phyloP scores from a whole-genome alignment of 2,113 vertebrate species.

The Thalassarche chlororhynchos region DNA sequence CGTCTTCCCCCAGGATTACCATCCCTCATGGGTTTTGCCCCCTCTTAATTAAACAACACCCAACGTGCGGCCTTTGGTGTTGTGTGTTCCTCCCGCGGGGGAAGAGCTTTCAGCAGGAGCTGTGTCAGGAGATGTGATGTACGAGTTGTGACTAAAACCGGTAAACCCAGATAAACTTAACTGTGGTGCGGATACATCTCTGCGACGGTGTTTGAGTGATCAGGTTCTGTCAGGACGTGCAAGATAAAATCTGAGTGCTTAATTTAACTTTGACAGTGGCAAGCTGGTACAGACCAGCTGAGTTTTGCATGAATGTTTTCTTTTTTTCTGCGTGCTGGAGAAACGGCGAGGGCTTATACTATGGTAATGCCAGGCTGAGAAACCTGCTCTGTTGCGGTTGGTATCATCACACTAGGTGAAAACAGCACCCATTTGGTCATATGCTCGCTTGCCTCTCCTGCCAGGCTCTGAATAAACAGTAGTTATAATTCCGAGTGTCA shows the following conservation, averaged over 20 bases:
- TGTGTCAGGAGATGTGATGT: not conserved
- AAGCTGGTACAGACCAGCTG: not conserved
- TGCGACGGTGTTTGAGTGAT: not conserved
- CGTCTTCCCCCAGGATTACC: not conserved
- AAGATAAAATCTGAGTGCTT: not conserved
- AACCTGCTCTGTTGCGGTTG: not conserved
- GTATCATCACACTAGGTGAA: not conserved
- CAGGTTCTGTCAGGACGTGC: constrained; percentile 17
- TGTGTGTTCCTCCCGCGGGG: not conserved
- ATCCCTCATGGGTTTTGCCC: not conserved
- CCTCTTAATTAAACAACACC: not conserved
- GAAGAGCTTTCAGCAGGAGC: not conserved
- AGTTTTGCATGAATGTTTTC: not conserved
- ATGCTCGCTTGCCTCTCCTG: not conserved
- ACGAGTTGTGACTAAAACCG: not conserved
- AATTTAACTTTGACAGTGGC: not conserved
- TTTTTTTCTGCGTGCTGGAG: not conserved
- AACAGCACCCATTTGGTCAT: not conserved
- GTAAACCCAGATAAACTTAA: not conserved
- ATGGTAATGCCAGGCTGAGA: not conserved
- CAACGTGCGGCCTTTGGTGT: not conserved
- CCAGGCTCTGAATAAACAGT: not conserved
- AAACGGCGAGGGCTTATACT: not conserved
- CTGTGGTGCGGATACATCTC: not conserved
- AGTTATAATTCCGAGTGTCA: not conserved